A percentile compares a stretch with the other conserved stretches of the same genome.
These are phyloP conservation scores for Cephalopholis sonnerati DNA, from an alignment of 2,113 vertebrate genomes.

Conservation along the genomic window DNA sequence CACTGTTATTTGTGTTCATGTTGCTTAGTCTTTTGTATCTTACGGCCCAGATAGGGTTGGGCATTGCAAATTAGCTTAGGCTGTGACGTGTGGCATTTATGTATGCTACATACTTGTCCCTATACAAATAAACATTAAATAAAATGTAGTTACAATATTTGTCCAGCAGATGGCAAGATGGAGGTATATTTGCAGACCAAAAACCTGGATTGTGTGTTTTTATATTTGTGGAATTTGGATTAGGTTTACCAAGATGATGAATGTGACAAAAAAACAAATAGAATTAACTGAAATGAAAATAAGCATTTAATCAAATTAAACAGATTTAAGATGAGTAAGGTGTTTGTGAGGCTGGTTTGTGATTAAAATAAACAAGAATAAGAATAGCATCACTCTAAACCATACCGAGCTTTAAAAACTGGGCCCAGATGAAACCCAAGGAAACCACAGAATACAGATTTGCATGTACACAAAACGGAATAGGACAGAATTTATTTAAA, in stretches of 20 bases:
- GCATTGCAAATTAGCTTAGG: too few relatives aligned
- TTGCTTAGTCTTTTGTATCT: too few relatives aligned
- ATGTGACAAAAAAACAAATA: neutral
- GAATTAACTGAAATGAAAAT: too few relatives aligned
- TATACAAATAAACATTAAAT: too few relatives aligned
- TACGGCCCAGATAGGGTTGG: too few relatives aligned
- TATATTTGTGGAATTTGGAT: neutral
- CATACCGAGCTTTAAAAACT: neutral
- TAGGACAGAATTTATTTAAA: neutral
- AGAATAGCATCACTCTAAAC: neutral
- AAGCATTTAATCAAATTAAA: neutral
- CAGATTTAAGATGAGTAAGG: neutral
- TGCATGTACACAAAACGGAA: neutral
- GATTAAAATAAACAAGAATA: neutral
- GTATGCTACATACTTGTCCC: too few relatives aligned
- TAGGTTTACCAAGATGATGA: neutral
- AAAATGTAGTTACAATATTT: neutral
- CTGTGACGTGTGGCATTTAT: too few relatives aligned
- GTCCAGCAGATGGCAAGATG: conserved; percentile 15
- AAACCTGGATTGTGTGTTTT: neutral
- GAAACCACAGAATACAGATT: neutral
- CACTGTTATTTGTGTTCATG: too few relatives aligned
- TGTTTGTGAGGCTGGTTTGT: neutral
- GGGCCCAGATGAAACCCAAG: neutral
- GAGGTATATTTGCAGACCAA: neutral